Base-by-base conservation (phyloP, 2,797 vertebrate species). In the Neosilurus hyrtlii region DNA sequence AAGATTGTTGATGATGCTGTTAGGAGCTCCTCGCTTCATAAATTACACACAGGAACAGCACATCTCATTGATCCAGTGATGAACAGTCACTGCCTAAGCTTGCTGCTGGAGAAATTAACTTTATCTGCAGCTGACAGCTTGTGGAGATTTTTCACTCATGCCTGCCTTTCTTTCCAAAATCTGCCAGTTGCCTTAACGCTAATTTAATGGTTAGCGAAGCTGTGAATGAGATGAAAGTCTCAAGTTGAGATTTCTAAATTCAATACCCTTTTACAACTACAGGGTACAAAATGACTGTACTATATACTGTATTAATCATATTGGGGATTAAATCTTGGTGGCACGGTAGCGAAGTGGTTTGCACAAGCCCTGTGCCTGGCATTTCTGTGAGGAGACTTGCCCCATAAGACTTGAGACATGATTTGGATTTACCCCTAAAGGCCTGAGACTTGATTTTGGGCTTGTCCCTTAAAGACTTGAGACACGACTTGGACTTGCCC, bases 1-100 rank as follows among this genome's bases (percentile, higher is more conserved):
- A 84, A 76, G 62, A 81, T 85, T 85, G 87, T 86, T 87, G 84
- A 86, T 88, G 79, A 85, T 85, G 80, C 71, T 76, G 83, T 83
- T 88, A 80, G 61, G 66, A 81, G 70, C 35, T 78, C 72, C 67
- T 65, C 79, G 80, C 82, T 87, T 86, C 84, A 86, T 88, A 84
- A 88, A 85, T 85, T 85, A 86, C 85, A 83, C 71, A 74, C 76
- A 61, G 82, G 71, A 86, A 81, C 80, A 84, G 85, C 66, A 86
- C 65, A 83, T 86, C 82, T 86, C 84, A 80, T 70, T 79, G 74
- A 82, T 77, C 72, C 78, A 18, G 51, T 83, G 85, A 85, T 83
- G 79, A 88, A 88, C 87, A 71, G 72, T 54, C 71, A 22, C 83
- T 71, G 79, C 65, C 49, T 78, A n/a, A 61, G 70, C 79, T 79